Base-by-base conservation (phyloP, 2,888 invertebrate species). In the Nomada lathburiana region DNA sequence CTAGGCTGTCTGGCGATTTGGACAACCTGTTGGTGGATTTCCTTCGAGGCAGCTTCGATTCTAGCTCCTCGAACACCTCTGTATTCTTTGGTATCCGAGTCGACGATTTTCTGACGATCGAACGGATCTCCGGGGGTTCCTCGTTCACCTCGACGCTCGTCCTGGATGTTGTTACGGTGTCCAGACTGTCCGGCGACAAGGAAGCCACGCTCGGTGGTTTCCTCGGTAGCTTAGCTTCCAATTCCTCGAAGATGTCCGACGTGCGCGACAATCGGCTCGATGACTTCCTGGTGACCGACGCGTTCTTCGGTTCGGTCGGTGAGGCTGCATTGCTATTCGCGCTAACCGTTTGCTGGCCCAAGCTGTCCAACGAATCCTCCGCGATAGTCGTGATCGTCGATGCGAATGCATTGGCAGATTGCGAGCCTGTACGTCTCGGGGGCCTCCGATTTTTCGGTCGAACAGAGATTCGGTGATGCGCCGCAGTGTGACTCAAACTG, bases 401-500 rank as follows among this genome's bases (percentile, higher is more conserved):
- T 18, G 81, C 62, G 63, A 87, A 75, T 1, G 78, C 62, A 57
- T 71, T 73, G 23, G 59, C 55, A 10, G 90, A 76, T 10, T 88
- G 84, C 2, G 90, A 73, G 0, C 81, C 73, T 3, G 89, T 80
- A 0, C 93, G 91, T 70, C 90, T 90, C 0, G 94, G 94, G 0
- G 93, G 94, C 50, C 94, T 88, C 5, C 94, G 90, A 76, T 94
- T 94, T 77, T 93, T 94, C 3, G 94, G 94, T 2, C 94, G 90
- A 13, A 93, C 92, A 5, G 92, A 92, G 67, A 94, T 94, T 26
- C 94, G 92, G 59, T 94, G 94, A 62, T 89, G 91, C 2, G 94
- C 94, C 29, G 94, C 94, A 13, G 92, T 93, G 85, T 94, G 94
- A 72, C 86, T 93, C 67, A 94, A 81, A 69, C 89, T 91, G 53